Evolutionary conservation across 2,113 vertebrate species (phyloP).

Genomic region (Rhinogobius similis): DNA sequence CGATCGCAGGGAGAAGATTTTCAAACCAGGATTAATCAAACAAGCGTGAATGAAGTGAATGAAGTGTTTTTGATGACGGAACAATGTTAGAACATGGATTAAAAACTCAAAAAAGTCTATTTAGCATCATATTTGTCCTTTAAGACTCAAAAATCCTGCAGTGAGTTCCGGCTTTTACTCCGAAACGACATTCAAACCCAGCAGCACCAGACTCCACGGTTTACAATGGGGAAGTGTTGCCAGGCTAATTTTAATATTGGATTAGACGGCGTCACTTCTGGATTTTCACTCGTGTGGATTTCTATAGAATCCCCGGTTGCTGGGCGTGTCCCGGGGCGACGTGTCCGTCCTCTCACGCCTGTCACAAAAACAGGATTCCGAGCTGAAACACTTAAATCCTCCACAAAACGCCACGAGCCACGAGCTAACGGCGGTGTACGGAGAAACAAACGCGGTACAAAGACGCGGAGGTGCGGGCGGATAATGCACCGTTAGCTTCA

Average conservation of each 20-base stretch:
- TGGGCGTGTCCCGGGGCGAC: slow-evolving; percentile 56
- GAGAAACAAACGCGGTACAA: slow-evolving; percentile 13
- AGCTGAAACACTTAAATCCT: slow-evolving; percentile 48
- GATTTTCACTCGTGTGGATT: not conserved
- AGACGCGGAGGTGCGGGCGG: slow-evolving; percentile 36
- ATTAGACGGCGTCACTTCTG: not conserved
- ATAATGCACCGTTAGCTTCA: slow-evolving; percentile 30
- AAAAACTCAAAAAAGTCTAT: no score
- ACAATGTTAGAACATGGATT: no score
- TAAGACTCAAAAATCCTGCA: no score
- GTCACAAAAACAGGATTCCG: slow-evolving; percentile 70
- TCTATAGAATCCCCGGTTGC: slow-evolving; percentile 19
- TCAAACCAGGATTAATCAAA: no score
- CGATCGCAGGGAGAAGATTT: no score
- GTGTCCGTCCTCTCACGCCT: slow-evolving; percentile 64
- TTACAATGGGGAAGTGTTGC: no score
- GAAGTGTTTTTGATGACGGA: no score
- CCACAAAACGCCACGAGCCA: slow-evolving; percentile 49
- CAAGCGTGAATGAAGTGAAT: no score
- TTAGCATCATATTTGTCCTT: no score
- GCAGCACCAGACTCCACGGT: no score
- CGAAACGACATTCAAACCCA: no score
- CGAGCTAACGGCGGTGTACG: slow-evolving; percentile 56
- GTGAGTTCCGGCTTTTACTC: no score
- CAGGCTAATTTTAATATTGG: not conserved